Percentiles rank a stretch among this genome's conserved stretches.
phyloP scores from a whole-genome alignment of 2,113 vertebrate genomes.

The Indicator indicator region DNA sequence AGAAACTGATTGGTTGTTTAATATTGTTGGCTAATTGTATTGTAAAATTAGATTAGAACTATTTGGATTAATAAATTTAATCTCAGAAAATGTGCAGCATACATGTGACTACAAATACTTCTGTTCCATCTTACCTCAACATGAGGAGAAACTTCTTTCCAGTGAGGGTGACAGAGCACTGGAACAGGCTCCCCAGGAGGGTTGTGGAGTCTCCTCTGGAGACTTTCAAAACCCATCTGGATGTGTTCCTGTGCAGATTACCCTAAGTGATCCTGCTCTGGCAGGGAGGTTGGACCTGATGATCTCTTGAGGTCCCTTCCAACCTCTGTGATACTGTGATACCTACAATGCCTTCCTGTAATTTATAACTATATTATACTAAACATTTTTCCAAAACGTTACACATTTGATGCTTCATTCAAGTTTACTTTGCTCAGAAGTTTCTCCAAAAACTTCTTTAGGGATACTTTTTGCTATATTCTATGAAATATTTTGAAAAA shows the following conservation, averaged over 20 bases:
- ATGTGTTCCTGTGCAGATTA: no score
- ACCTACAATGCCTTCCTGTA: background rate
- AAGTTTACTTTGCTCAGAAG: background rate
- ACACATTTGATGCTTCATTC: background rate
- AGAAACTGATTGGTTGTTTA: background rate
- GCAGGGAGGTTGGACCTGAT: no score
- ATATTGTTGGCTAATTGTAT: background rate
- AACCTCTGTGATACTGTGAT: no score
- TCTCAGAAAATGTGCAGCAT: fast-evolving
- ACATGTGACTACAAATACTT: background rate
- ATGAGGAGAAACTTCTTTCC: no score
- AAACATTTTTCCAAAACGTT: background rate
- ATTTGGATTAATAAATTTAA: background rate
- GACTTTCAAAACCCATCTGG: no score
- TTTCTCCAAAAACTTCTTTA: background rate
- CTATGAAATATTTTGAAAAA: background rate
- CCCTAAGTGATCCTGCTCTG: no score
- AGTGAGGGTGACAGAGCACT: no score
- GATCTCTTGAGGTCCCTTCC: no score
- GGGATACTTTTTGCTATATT: background rate
- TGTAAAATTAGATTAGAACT: background rate
- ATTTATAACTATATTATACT: background rate
- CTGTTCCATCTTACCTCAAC: background rate
- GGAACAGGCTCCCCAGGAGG: no score
- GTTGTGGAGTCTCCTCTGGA: no score